Base-by-base conservation (phyloP, 2,113 vertebrate species). In the Pseudopipra pipra region DNA sequence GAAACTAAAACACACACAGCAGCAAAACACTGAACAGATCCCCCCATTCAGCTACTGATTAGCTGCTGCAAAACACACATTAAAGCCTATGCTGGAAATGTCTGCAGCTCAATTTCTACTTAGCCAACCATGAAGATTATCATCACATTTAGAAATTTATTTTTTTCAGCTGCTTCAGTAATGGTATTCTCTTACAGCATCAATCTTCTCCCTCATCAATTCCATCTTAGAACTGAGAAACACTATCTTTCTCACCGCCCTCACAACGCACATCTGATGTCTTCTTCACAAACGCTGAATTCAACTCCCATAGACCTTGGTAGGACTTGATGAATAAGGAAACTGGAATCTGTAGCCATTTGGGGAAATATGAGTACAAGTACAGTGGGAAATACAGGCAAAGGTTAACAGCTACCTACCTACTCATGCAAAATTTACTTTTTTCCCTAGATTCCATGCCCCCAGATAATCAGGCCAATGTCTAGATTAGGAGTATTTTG, bases 1-100 rank as follows among this genome's bases (percentile, higher is more conserved):
- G 85, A 81, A 92, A 79, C 84, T 73, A 89, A 95, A 95, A 86
- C 47, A 82, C 30, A 46, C 18, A 71, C 16, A 19, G 81, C 67
- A 85, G 62, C 87, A 89, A 90, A 92, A 91, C 7, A 49, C 30
- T 88, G 61, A 94, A 79, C 80, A 91, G 83, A 89, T 85, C 54
- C 19, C 55, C 49, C n/a, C 58, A 16, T 11, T 66, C 63, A 88
- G 73, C 61, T 88, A 37, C 71, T 70, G 65, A 61, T 78, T 78
- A 74, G 51, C 25, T 83, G 51, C 54, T 85, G 86, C 46, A 94
- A 90, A 88, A 74, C 4, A 39, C 3, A 4, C 12, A 59, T 71
- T 79, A 83, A 78, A 71, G 31, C 18, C 33, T 21, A 12, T 1
- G 1, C 37, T 54, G 56, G 1, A 12, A 77, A 66, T 61, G 49